A percentile compares a stretch with the other conserved stretches of the same genome.
Conservation (phyloP, 2,113 vertebrate species). For the Andinoacara biseriatus region DNA sequence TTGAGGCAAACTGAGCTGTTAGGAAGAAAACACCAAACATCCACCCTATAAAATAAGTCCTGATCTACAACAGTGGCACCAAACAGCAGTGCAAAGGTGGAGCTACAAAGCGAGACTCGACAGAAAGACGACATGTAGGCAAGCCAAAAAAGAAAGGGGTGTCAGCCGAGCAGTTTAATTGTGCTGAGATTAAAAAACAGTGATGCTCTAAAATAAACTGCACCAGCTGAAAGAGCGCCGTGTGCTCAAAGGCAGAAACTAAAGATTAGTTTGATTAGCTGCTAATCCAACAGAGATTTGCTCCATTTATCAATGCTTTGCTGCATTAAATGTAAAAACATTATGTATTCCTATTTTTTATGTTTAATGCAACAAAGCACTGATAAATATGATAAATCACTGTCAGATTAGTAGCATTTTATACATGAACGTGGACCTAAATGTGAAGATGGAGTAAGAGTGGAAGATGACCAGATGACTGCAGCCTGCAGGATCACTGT, state of each 20-base stretch:
- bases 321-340: too few relatives aligned
- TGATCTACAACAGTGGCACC: slow-evolving; percentile 25
- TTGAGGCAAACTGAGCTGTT: slow-evolving; percentile 35
- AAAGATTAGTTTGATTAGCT: not conserved
- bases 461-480: not conserved
- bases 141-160: slow-evolving; percentile 4
- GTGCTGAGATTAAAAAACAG: not conserved
- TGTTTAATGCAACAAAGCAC: not conserved
- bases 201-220: not conserved
- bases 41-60: slow-evolving; percentile 34
- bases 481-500: not conserved
- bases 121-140: not conserved
- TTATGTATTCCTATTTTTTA: not conserved
- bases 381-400: not conserved
- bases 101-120: not conserved
- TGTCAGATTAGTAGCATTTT: not conserved
- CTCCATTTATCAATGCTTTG: not conserved
- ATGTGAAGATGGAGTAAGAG: not conserved
- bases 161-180: slow-evolving; percentile 6
- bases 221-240: not conserved
- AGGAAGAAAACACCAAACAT: slow-evolving; percentile 31
- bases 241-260: not conserved
- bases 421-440: too few relatives aligned
- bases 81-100: slow-evolving; percentile 23
- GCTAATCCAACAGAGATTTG: not conserved